Percentiles rank a stretch among this genome's conserved stretches.
Evolutionary conservation across 2,797 vertebrate genomes (phyloP).

Genomic region (Anguilla obscura): DNA sequence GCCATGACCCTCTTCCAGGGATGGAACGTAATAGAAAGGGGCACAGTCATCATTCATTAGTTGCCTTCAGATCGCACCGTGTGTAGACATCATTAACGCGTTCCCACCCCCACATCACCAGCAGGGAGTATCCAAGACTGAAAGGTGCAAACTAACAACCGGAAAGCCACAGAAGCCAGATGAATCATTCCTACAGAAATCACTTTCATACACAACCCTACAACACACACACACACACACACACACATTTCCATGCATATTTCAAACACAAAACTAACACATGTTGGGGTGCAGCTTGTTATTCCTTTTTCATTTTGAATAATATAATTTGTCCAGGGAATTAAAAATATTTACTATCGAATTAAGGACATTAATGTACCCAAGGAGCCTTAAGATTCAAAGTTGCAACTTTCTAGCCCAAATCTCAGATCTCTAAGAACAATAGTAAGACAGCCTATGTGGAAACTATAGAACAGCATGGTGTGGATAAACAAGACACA

Average conservation of each 20-base stretch:
- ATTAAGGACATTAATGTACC: background rate
- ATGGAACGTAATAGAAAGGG: slow-evolving; percentile 9
- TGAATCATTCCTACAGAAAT: background rate
- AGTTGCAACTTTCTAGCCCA: background rate
- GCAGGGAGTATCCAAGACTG: background rate
- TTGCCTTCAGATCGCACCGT: slow-evolving; percentile 24
- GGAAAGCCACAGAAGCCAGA: background rate
- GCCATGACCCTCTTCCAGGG: slow-evolving; percentile 17
- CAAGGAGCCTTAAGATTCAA: background rate
- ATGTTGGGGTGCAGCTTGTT: background rate
- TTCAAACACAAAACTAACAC: background rate
- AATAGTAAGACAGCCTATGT: background rate
- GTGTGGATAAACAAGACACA: background rate
- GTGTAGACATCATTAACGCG: slow-evolving; percentile 20
- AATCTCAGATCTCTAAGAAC: background rate
- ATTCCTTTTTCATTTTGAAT: background rate
- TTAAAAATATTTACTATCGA: background rate
- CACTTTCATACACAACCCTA: background rate
- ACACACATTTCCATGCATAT: background rate
- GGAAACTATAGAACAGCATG: background rate
- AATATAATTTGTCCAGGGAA: background rate
- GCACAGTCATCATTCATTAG: slow-evolving; percentile 21
- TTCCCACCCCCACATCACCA: slow-evolving; percentile 11
- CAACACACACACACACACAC: background rate
- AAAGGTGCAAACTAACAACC: slow-evolving; percentile 8